A percentile compares a stretch with the other conserved stretches of the same genome.
phyloP scores from a whole-genome alignment of 2,797 vertebrate species.

The Sternotherus odoratus region DNA sequence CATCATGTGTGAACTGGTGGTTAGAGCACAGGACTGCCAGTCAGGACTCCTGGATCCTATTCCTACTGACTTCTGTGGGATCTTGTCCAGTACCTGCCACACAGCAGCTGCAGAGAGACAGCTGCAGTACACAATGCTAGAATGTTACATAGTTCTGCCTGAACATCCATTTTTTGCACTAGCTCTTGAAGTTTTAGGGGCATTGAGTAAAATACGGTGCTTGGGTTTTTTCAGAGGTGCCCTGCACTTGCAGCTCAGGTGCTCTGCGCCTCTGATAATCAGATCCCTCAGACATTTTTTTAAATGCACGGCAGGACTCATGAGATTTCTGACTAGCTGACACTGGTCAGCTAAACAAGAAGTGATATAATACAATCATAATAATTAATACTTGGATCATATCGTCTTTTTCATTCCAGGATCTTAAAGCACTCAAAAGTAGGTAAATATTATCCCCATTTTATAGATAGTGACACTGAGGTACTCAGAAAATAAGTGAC shows the following conservation, averaged over 20 bases:
- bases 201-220: background rate
- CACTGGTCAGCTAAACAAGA: background rate
- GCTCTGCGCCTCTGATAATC: background rate
- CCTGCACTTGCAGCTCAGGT: background rate
- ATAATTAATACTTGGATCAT: fast-evolving
- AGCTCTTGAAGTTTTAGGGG: background rate
- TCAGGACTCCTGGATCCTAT: background rate
- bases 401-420: fast-evolving
- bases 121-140: background rate
- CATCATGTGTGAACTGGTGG: background rate
- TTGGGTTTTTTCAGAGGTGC: background rate
- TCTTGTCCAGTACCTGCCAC: background rate
- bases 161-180: background rate
- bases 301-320: background rate
- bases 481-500: background rate
- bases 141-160: background rate
- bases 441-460: slow-evolving; percentile 2
- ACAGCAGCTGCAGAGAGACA: background rate
- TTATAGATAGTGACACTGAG: background rate
- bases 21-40: background rate
- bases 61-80: background rate
- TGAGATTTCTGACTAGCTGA: background rate
- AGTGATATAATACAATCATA: background rate
- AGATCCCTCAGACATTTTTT: background rate
- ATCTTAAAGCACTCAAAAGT: background rate